Percentiles rank a stretch among this genome's conserved stretches.
Conservation (phyloP, 2,888 invertebrate species). For the Drosophila fulvimacula region DNA sequence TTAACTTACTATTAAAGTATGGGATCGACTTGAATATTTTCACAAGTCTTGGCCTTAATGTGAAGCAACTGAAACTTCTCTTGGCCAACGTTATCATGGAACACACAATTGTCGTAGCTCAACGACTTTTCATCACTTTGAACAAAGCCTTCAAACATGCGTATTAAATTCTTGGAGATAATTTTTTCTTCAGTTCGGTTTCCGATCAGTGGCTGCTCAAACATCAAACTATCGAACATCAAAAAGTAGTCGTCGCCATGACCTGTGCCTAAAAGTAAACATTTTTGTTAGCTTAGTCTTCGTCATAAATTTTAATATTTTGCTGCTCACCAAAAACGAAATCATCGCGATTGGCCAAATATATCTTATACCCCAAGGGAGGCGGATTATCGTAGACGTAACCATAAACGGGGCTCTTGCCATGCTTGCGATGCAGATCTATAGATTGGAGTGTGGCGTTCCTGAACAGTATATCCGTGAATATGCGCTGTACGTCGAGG, state of each 20-base stretch:
- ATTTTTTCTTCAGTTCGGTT: background rate
- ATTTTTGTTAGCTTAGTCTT: too few species aligned
- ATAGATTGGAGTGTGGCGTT: conserved; percentile 87
- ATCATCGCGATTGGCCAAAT: background rate
- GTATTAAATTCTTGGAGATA: background rate
- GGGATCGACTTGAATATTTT: background rate
- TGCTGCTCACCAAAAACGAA: background rate
- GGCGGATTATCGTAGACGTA: conserved; percentile 86
- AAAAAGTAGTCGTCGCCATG: background rate
- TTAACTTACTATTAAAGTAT: too few species aligned
- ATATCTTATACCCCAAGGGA: background rate
- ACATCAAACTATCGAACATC: background rate
- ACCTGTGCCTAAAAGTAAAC: background rate
- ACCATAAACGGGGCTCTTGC: conserved; percentile 71
- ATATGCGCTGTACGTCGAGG: conserved; percentile 85
- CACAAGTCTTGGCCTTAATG: background rate
- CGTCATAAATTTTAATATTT: too few species aligned
- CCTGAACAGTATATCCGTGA: conserved; percentile 88
- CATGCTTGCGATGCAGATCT: conserved; percentile 68
- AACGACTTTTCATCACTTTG: background rate
- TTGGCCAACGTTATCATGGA: background rate
- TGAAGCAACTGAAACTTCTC: background rate
- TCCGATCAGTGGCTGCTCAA: background rate
- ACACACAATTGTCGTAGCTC: background rate
- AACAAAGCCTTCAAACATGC: background rate